Percentiles rank a stretch among this genome's conserved stretches.
phyloP scores from a whole-genome alignment of 1,140 invertebrate genomes.

The Spodoptera frugiperda region DNA sequence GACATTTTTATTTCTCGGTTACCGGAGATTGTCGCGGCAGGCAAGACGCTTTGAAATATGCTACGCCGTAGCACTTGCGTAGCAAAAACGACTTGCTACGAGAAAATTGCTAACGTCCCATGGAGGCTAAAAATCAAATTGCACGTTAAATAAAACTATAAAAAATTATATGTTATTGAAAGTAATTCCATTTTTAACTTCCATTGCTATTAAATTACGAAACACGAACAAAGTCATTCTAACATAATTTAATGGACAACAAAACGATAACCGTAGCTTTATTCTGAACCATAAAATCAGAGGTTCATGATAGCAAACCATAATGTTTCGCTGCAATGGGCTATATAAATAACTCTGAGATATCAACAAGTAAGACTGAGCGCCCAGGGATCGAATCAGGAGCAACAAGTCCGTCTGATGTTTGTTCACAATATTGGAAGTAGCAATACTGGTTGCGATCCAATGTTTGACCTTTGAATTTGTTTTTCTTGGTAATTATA shows the following conservation, averaged over 20 bases:
- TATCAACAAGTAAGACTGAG: constrained; percentile 34
- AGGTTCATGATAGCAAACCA: neutral
- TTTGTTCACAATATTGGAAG: constrained; percentile 29
- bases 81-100: constrained; percentile 2
- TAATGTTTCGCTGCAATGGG: constrained; percentile 20
- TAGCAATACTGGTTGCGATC: constrained; percentile 7
- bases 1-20: constrained; percentile 25
- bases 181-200: too few species aligned
- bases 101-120: neutral
- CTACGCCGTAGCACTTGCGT: constrained; percentile 19
- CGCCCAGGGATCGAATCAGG: constrained; percentile 24
- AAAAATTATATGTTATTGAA: neutral
- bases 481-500: neutral
- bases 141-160: neutral
- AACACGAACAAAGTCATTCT: neutral
- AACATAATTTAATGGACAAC: neutral
- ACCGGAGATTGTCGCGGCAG: constrained; percentile 4
- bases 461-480: neutral
- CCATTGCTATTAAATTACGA: too few species aligned
- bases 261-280: constrained; percentile 1
- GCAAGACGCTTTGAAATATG: neutral
- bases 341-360: constrained; percentile 19
- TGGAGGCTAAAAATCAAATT: too few species aligned
- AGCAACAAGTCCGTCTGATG: constrained; percentile 23
- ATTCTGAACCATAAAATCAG: constrained; percentile 14